phyloP scores from a whole-genome alignment of 2,888 invertebrate species.

The Clepsis dumicolana region DNA sequence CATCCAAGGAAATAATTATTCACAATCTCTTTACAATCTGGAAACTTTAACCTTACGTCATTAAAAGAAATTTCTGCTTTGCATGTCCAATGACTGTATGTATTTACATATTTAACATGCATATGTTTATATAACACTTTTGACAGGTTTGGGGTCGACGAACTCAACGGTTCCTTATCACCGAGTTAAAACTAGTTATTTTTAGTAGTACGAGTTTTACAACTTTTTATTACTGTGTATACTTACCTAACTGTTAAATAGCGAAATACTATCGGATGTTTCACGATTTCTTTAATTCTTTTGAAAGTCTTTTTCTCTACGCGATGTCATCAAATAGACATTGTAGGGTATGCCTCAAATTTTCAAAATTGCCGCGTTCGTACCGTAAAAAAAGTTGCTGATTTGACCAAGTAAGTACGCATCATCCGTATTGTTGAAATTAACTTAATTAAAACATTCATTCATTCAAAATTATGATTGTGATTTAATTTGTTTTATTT shows the following conservation, averaged over 20 bases:
- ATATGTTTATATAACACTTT: constrained; percentile 34
- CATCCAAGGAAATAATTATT: neutral
- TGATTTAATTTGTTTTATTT: too few relatives aligned
- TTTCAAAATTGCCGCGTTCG: too few relatives aligned
- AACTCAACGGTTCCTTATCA: constrained; percentile 36
- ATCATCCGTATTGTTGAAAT: too few relatives aligned
- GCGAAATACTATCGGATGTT: neutral
- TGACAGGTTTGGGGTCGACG: constrained; percentile 25
- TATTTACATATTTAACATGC: constrained; percentile 11
- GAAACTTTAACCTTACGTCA: neutral
- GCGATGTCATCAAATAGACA: too few relatives aligned
- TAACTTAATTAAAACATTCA: too few relatives aligned
- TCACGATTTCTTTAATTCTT: too few relatives aligned
- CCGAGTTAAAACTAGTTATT: constrained; percentile 15
- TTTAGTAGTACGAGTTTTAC: constrained; percentile 28
- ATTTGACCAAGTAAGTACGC: too few relatives aligned
- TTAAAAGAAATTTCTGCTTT: constrained; percentile 8
- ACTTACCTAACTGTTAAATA: constrained; percentile 27
- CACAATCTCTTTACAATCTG: neutral
- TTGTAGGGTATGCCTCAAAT: too few relatives aligned
- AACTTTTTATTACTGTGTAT: constrained; percentile 20
- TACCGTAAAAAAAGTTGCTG: too few relatives aligned
- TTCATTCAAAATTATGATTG: too few relatives aligned
- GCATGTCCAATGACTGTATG: neutral
- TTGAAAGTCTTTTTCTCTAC: too few relatives aligned